phyloP scores from a whole-genome alignment of 30 jellyfish, hydroid and myxozoan genomes.

The Chrysaora quinquecirrha region DNA sequence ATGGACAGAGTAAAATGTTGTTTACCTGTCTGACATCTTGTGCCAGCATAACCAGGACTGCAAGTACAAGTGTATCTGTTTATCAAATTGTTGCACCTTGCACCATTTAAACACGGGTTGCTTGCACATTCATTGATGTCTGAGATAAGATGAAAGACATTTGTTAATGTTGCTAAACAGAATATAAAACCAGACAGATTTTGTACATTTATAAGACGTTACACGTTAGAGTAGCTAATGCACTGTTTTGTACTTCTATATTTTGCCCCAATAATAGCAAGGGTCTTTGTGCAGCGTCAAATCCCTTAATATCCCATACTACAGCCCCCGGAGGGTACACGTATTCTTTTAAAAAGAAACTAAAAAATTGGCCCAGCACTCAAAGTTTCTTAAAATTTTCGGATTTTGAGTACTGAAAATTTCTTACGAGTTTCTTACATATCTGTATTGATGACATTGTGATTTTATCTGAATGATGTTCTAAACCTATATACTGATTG shows the following conservation, averaged over 20 bases:
- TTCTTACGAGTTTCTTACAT: too few relatives aligned
- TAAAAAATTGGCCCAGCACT: too few relatives aligned
- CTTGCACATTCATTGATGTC: conserved; percentile 55
- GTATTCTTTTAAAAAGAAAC: too few relatives aligned
- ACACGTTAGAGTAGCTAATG: background rate
- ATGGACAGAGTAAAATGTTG: background rate
- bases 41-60: conserved; percentile 38
- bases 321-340: background rate
- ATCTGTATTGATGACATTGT: too few relatives aligned
- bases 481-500: too few relatives aligned
- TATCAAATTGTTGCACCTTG: conserved; percentile 20
- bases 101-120: conserved; percentile 55
- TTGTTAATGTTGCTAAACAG: too few relatives aligned
- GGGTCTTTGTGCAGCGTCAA: background rate
- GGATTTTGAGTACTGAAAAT: too few relatives aligned
- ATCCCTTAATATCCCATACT: background rate
- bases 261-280: background rate
- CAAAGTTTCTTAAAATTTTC: too few relatives aligned
- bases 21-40: conserved; percentile 47
- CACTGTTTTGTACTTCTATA: background rate
- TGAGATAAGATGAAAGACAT: background rate
- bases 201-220: background rate
- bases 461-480: too few relatives aligned
- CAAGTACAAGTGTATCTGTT: conserved; percentile 44
- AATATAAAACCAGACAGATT: background rate